Evolutionary conservation across 2,113 vertebrate genomes (phyloP).

Genomic region (Gila orcuttii): DNA sequence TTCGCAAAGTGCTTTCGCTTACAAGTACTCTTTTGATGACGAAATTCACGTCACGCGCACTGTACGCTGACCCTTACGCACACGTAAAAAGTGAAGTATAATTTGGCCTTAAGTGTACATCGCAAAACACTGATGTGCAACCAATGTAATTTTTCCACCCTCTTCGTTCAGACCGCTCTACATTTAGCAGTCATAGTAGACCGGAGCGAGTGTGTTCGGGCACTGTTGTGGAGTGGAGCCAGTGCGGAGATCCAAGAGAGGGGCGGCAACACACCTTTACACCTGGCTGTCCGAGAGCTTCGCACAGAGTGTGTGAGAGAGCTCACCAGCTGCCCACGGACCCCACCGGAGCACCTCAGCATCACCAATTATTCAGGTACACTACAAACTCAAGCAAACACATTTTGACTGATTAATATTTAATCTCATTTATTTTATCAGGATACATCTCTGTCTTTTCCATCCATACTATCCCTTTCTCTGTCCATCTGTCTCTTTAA

Average conservation of each 20-base stretch:
- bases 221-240: constrained; percentile 70
- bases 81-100: no score
- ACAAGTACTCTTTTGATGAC: no score
- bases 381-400: background rate
- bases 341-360: constrained; percentile 64
- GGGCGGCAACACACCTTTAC: constrained; percentile 77
- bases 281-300: constrained; percentile 75
- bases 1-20: no score
- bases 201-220: constrained; percentile 66
- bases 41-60: no score
- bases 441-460: background rate
- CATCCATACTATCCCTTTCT: background rate
- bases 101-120: background rate
- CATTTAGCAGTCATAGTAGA: constrained; percentile 80
- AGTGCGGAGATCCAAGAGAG: constrained; percentile 69
- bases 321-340: constrained; percentile 60
- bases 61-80: no score
- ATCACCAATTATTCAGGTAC: constrained; percentile 76
- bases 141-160: background rate
- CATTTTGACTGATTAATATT: background rate
- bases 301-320: constrained; percentile 64
- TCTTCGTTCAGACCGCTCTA: constrained; percentile 72
- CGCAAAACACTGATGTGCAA: background rate
- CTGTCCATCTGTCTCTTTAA: constrained; percentile 41
- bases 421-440: background rate